phyloP scores from a whole-genome alignment of 2,797 vertebrate genomes.

The Tenualosa ilisha region DNA sequence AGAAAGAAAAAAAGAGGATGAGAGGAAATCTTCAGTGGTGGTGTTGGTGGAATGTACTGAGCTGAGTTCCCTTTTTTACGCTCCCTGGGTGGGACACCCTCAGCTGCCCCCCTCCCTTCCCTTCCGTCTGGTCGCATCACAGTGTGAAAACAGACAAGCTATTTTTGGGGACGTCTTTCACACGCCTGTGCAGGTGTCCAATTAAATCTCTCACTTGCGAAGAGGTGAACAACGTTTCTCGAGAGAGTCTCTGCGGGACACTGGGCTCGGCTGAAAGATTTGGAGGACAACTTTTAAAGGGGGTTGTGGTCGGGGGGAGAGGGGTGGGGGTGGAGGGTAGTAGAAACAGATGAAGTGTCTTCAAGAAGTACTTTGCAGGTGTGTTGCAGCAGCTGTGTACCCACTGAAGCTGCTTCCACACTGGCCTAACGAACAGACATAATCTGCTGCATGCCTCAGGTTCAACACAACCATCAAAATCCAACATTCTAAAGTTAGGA shows the following conservation, averaged over 20 bases:
- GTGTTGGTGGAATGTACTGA: no score
- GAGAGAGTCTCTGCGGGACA: conserved; percentile 23
- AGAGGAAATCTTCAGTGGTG: not conserved
- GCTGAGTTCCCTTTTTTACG: not conserved
- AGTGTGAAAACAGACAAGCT: conserved; percentile 60
- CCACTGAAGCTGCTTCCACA: no score
- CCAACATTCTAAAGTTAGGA: no score
- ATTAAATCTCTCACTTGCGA: conserved; percentile 72
- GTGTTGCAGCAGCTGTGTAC: not conserved
- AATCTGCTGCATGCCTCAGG: no score
- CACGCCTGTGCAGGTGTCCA: conserved; percentile 67
- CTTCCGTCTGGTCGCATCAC: conserved; percentile 32
- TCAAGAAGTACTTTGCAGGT: not conserved
- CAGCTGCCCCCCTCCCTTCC: not conserved
- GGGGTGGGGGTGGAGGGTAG: not conserved
- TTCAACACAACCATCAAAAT: no score
- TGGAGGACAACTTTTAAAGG: no score
- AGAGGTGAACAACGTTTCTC: conserved; percentile 54
- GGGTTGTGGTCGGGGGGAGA: not conserved
- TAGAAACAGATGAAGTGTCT: not conserved
- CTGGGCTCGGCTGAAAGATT: not conserved
- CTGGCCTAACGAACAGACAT: no score
- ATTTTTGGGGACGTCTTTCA: conserved; percentile 61
- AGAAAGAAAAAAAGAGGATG: not conserved
- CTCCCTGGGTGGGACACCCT: not conserved